A percentile compares a stretch with the other conserved stretches of the same genome.
phyloP scores from a whole-genome alignment of 2,888 invertebrate species.

The Drosophila nr. perissopoda region DNA sequence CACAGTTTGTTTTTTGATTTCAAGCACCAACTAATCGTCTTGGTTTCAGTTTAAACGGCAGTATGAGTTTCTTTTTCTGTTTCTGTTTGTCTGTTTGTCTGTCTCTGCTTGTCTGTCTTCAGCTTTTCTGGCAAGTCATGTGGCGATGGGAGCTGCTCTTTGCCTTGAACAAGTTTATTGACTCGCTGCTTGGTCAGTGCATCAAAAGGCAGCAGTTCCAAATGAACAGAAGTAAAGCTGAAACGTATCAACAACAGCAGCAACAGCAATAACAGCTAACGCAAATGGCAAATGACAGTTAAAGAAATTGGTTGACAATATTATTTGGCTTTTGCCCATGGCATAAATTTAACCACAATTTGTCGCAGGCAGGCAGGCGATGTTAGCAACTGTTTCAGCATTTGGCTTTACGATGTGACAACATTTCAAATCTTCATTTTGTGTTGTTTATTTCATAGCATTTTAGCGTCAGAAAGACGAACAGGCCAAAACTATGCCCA shows the following conservation, averaged over 20 bases:
- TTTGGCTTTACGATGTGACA: conserved; percentile 63
- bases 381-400: conserved; percentile 45
- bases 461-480: conserved; percentile 43
- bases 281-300: conserved; percentile 42
- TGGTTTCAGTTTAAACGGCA: conserved; percentile 11
- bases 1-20: neutral
- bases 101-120: conserved; percentile 18
- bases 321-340: conserved; percentile 63
- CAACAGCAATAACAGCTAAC: conserved; percentile 9
- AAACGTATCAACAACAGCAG: conserved; percentile 3
- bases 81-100: conserved; percentile 13
- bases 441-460: conserved; percentile 58
- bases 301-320: conserved; percentile 71
- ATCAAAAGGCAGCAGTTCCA: conserved; percentile 36
- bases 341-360: conserved; percentile 56
- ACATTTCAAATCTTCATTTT: conserved; percentile 60
- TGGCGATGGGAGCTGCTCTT: conserved; percentile 30
- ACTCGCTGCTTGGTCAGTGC: conserved; percentile 60
- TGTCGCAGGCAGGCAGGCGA: conserved; percentile 35
- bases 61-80: conserved; percentile 25
- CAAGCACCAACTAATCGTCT: conserved; percentile 18
- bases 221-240: conserved; percentile 14
- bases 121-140: conserved; percentile 65
- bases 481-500: conserved; percentile 49
- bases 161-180: conserved; percentile 75